phyloP scores from a whole-genome alignment of 2,113 vertebrate species.

The Struthidea cinerea region DNA sequence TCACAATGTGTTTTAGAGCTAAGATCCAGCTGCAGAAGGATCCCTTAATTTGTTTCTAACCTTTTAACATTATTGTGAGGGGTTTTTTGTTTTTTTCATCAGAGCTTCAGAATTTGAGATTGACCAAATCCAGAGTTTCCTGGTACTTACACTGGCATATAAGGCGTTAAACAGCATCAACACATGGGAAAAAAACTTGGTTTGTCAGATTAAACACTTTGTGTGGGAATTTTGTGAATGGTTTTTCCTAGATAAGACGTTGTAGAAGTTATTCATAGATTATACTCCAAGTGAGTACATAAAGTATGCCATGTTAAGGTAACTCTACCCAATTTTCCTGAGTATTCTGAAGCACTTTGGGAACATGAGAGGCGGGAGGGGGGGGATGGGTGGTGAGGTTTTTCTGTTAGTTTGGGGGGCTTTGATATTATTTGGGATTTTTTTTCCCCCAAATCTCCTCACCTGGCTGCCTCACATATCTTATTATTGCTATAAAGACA shows the following conservation, averaged over 20 bases:
- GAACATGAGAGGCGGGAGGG: neutral
- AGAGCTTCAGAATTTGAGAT: neutral
- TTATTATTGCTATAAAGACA: neutral
- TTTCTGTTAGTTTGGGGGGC: neutral
- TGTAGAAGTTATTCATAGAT: neutral
- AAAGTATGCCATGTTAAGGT: neutral
- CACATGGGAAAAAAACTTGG: accelerated
- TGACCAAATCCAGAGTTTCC: neutral
- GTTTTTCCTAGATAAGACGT: neutral
- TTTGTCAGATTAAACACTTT: neutral
- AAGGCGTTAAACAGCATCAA: neutral
- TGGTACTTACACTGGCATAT: neutral
- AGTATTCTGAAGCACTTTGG: neutral
- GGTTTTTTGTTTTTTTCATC: accelerated
- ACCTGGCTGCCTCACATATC: neutral
- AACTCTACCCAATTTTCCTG: neutral
- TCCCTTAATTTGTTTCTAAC: neutral
- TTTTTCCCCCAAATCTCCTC: neutral
- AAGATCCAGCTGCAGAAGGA: neutral
- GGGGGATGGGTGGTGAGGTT: neutral
- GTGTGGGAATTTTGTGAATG: neutral
- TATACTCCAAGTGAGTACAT: neutral
- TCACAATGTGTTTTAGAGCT: constrained; percentile 27
- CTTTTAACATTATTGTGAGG: neutral
- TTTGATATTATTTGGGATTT: neutral